Conservation (phyloP, 2,888 invertebrate genomes). For the Zaprionus obscuricornis region DNA sequence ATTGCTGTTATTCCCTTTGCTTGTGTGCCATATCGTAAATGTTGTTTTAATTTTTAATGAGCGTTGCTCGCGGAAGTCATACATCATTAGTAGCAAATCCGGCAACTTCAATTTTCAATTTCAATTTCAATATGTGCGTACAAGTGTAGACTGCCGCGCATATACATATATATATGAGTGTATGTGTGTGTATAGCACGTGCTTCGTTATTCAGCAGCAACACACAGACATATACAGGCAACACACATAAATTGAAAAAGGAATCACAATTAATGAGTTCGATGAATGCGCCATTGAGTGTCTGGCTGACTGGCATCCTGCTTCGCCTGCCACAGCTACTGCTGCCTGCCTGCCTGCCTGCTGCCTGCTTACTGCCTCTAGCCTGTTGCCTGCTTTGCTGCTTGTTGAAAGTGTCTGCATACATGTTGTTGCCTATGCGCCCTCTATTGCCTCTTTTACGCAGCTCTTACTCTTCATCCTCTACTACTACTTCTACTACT, state of each 20-base stretch:
- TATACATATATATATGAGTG: too few relatives aligned
- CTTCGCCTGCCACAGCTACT: too few relatives aligned
- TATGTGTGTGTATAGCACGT: conserved; percentile 45
- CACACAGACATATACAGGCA: conserved; percentile 4
- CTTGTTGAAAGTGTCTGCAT: conserved; percentile 36
- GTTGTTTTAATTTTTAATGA: conserved; percentile 75
- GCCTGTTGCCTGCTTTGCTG: conserved; percentile 17
- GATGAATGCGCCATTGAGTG: conserved; percentile 61
- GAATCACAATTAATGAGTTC: conserved; percentile 80
- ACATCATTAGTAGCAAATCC: conserved; percentile 75
- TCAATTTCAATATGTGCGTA: conserved; percentile 46
- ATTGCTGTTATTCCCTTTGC: background rate
- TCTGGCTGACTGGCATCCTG: conserved; percentile 7
- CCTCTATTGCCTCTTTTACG: too few relatives aligned
- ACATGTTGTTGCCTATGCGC: too few relatives aligned
- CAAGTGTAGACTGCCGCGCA: background rate
- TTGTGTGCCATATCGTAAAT: conserved; percentile 19
- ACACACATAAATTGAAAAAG: conserved; percentile 73
- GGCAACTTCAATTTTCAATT: conserved; percentile 51
- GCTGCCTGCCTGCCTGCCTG: conserved; percentile 20
- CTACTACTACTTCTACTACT: conserved; percentile 16
- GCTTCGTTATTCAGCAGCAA: conserved; percentile 10
- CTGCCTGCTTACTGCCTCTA: conserved; percentile 28
- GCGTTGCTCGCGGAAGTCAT: conserved; percentile 68
- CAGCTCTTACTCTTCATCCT: background rate